Evolutionary conservation across 2,888 invertebrate species (phyloP).

Genomic region (Ecliptopera silaceata): DNA sequence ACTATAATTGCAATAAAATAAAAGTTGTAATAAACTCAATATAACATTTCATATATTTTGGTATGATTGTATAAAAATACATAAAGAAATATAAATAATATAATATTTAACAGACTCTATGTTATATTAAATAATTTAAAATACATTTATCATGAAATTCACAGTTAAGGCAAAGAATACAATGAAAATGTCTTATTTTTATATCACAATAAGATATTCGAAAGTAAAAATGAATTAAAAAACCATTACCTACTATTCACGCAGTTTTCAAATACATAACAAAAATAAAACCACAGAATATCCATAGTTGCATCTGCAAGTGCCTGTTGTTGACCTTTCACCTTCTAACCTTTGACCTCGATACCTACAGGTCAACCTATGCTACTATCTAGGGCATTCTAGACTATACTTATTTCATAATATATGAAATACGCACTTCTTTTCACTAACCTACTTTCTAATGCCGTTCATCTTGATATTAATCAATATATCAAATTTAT

Average conservation of each 20-base stretch:
- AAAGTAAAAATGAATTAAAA: conserved; percentile 13
- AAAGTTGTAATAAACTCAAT: too few relatives aligned
- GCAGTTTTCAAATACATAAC: background rate
- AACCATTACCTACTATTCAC: conserved; percentile 1
- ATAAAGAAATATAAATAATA: too few relatives aligned
- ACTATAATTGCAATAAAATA: too few relatives aligned
- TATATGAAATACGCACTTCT: conserved; percentile 1
- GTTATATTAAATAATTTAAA: too few relatives aligned
- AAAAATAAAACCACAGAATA: background rate
- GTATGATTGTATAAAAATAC: too few relatives aligned
- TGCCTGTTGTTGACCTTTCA: conserved; percentile 16
- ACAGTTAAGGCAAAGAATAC: background rate
- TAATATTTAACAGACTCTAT: too few relatives aligned
- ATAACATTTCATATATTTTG: too few relatives aligned
- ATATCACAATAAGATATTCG: background rate
- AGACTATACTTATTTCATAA: conserved; percentile 2
- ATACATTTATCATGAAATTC: too few relatives aligned
- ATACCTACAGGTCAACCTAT: conserved; percentile 6
- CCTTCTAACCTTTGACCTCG: conserved; percentile 9
- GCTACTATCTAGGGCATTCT: conserved; percentile 7
- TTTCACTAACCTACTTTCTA: background rate
- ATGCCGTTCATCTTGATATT: background rate
- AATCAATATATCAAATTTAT: background rate
- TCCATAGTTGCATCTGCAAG: background rate
- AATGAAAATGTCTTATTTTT: background rate